A percentile compares a stretch with the other conserved stretches of the same genome.
Conservation (phyloP, 2,797 vertebrate genomes). For the Crenuchus spilurus region DNA sequence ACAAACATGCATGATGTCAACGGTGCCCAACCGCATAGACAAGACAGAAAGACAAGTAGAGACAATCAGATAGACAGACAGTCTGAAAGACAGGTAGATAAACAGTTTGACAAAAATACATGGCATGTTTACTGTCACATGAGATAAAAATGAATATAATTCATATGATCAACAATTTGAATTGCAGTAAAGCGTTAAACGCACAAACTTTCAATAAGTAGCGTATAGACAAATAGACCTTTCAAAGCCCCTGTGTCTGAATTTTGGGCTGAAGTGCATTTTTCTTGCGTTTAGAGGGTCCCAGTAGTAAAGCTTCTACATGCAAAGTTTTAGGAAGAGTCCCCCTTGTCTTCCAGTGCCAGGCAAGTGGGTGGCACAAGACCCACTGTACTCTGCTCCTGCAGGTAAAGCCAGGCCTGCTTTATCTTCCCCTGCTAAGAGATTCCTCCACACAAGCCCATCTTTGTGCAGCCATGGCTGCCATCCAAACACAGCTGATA, state of each 20-base stretch:
- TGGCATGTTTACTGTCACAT: too few species aligned
- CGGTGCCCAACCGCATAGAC: background rate
- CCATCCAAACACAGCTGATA: slow-evolving; percentile 60
- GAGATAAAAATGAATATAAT: too few species aligned
- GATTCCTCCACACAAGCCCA: slow-evolving; percentile 65
- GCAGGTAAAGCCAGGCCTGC: slow-evolving; percentile 4
- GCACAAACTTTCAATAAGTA: too few species aligned
- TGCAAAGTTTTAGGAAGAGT: too few species aligned
- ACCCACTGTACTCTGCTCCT: background rate
- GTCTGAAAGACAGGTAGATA: background rate
- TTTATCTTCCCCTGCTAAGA: slow-evolving; percentile 21
- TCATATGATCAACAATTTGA: too few species aligned
- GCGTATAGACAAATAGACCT: background rate
- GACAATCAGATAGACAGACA: background rate
- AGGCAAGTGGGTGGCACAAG: background rate
- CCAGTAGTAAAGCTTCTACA: too few species aligned
- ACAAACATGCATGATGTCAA: slow-evolving; percentile 9
- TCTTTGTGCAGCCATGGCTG: slow-evolving; percentile 66
- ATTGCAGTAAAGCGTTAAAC: too few species aligned
- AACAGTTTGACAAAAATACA: too few species aligned
- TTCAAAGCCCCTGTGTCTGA: background rate
- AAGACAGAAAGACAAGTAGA: background rate
- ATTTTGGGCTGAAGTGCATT: too few species aligned
- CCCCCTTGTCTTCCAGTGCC: background rate
- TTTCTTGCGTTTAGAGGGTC: too few species aligned